These are phyloP conservation scores for Hylyphantes graminicola DNA, from an alignment of 1,140 invertebrate species.

Conservation along the genomic window DNA sequence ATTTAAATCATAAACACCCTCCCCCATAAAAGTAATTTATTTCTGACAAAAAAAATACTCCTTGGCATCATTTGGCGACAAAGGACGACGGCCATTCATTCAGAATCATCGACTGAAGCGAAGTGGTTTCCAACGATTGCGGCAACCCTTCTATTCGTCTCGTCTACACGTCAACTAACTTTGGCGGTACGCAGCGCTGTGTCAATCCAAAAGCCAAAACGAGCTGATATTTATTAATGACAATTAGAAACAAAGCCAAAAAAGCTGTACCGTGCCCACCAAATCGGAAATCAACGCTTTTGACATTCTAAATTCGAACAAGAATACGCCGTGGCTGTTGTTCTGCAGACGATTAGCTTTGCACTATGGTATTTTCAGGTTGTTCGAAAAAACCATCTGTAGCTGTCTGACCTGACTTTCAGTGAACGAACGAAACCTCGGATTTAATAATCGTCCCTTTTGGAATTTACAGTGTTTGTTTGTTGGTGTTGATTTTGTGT, in stretches of 20 bases:
- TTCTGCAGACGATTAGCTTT: neutral
- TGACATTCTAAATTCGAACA: conserved; percentile 6
- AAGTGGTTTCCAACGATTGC: conserved; percentile 38
- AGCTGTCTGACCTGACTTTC: conserved; percentile 42
- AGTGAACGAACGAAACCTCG: neutral
- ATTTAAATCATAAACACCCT: no score
- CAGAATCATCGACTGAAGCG: conserved; percentile 13
- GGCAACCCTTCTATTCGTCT: conserved; percentile 52
- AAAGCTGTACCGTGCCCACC: conserved; percentile 14
- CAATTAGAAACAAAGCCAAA: conserved; percentile 6
- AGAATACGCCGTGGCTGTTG: conserved; percentile 1
- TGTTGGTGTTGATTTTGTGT: conserved; percentile 13
- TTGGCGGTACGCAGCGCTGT: conserved; percentile 41
- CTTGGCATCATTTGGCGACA: no score
- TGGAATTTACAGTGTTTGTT: conserved; percentile 26
- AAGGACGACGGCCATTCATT: conserved; percentile 1
- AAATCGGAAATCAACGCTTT: neutral
- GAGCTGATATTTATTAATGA: conserved; percentile 29
- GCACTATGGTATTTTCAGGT: conserved; percentile 44
- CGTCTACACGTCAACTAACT: conserved; percentile 60
- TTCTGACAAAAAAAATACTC: no score
- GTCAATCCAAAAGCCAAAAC: conserved; percentile 16
- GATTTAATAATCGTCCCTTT: neutral
- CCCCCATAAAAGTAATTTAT: no score
- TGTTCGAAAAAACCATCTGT: conserved; percentile 53